A percentile compares a stretch with the other conserved stretches of the same genome.
Evolutionary conservation across 2,888 invertebrate species (phyloP).

Genomic region (Dysmachus trigonus): DNA sequence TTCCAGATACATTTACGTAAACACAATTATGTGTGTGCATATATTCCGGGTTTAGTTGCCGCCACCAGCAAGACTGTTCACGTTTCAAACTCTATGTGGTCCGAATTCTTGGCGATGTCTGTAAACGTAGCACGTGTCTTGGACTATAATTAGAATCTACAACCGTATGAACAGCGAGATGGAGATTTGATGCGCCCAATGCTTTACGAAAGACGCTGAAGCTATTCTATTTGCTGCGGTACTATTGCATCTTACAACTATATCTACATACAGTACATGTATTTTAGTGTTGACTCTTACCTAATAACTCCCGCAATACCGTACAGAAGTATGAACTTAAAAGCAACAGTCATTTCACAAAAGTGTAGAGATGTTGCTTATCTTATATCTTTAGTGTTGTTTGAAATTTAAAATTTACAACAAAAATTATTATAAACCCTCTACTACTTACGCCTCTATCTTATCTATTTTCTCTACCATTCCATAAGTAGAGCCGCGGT

Average conservation of each 20-base stretch:
- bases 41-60: not conserved
- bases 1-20: not conserved
- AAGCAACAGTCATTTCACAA: not conserved
- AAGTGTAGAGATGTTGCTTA: not conserved
- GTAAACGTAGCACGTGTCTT: slow-evolving; percentile 9
- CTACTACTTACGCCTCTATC: not conserved
- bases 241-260: not conserved
- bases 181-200: not conserved
- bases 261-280: not conserved
- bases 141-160: not conserved
- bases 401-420: no score
- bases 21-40: not conserved
- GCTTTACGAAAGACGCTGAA: not conserved
- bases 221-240: not conserved
- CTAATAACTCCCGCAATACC: not conserved
- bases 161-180: not conserved
- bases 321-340: not conserved
- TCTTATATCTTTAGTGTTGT: not conserved
- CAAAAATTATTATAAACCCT: no score
- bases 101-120: not conserved
- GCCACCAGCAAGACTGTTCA: not conserved
- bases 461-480: not conserved
- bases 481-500: not conserved
- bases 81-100: not conserved
- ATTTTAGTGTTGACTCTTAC: not conserved